phyloP scores from a whole-genome alignment of 2,888 invertebrate genomes.

The Limnephilus marmoratus region DNA sequence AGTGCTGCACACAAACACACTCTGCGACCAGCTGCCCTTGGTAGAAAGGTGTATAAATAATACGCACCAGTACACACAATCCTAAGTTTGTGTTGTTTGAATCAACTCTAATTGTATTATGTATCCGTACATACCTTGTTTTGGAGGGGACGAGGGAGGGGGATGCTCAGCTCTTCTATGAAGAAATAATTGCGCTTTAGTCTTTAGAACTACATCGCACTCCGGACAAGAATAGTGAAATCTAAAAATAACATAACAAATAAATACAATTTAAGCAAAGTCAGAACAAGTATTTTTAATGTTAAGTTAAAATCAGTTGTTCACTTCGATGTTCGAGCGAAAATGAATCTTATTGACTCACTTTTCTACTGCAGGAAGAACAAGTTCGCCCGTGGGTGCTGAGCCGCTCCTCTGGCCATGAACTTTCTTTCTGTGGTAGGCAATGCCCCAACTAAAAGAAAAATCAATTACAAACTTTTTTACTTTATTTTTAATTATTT shows the following conservation, averaged over 20 bases:
- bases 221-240: slow-evolving; percentile 55
- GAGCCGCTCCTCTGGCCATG: slow-evolving; percentile 70
- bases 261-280: neutral
- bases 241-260: slow-evolving; percentile 18
- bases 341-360: slow-evolving; percentile 11
- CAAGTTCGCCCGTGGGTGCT: slow-evolving; percentile 31
- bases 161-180: slow-evolving; percentile 52
- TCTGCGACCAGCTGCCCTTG: no score
- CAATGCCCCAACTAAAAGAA: slow-evolving; percentile 73
- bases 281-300: neutral
- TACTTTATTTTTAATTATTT: no score
- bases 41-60: no score
- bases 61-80: no score
- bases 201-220: slow-evolving; percentile 47
- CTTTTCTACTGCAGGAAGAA: slow-evolving; percentile 49
- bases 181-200: slow-evolving; percentile 52
- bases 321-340: neutral
- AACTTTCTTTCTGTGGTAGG: slow-evolving; percentile 75
- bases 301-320: neutral
- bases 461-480: neutral
- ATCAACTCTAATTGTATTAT: no score
- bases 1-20: no score
- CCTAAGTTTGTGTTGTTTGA: no score
- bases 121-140: slow-evolving; percentile 30
- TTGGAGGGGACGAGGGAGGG: neutral